Conservation (phyloP, 2,113 vertebrate genomes). For the Gymnobelideus leadbeateri region DNA sequence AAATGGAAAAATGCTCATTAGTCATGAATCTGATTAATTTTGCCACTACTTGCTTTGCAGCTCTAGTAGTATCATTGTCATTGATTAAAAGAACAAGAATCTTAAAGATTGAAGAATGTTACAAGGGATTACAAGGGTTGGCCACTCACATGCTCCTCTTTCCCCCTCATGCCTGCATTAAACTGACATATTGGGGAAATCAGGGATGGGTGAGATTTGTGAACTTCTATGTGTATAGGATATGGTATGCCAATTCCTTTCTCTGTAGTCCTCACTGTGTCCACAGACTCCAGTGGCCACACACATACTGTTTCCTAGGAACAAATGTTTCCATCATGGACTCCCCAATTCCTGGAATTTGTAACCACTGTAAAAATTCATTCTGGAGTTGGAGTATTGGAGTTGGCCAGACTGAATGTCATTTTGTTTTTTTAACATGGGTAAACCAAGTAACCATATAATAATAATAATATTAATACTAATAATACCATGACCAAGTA, state of each 20-base stretch:
- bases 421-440: background rate
- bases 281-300: background rate
- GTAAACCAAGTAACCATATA: background rate
- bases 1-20: background rate
- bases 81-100: background rate
- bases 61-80: background rate
- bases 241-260: background rate
- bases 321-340: conserved; percentile 5
- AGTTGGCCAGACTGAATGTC: background rate
- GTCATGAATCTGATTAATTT: conserved; percentile 5
- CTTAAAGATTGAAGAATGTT: background rate
- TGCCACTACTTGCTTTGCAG: background rate
- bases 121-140: background rate
- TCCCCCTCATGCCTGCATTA: background rate
- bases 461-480: background rate
- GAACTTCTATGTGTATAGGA: background rate
- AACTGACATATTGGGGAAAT: background rate
- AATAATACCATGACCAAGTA: background rate
- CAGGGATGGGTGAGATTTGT: background rate
- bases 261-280: background rate
- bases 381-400: background rate
- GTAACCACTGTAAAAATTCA: background rate
- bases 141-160: background rate
- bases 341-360: background rate
- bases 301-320: background rate